phyloP scores from a whole-genome alignment of 2,888 invertebrate species.

The Coremacera marginata region DNA sequence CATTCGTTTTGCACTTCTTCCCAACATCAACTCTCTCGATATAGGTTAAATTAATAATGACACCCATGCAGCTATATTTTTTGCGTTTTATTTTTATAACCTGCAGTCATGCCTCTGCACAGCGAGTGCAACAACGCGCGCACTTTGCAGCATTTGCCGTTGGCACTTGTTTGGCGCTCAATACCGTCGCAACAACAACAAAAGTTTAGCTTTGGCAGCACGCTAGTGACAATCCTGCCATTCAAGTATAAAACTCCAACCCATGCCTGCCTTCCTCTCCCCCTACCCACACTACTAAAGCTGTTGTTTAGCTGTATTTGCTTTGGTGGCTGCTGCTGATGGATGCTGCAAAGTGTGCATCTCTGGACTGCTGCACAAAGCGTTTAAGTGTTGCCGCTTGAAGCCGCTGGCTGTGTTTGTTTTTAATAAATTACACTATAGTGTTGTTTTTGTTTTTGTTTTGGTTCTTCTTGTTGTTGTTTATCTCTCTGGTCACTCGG shows the following conservation, averaged over 20 bases:
- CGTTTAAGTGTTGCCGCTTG: slow-evolving; percentile 31
- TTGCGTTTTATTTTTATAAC: slow-evolving; percentile 4
- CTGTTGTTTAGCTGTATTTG: not conserved
- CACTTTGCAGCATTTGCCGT: slow-evolving; percentile 17
- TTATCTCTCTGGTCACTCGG: slow-evolving; percentile 15
- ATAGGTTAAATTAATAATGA: slow-evolving; percentile 66
- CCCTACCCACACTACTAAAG: not conserved
- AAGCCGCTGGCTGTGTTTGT: slow-evolving; percentile 29
- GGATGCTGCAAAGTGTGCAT: slow-evolving; percentile 12
- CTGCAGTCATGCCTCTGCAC: not conserved
- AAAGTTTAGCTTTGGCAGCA: not conserved
- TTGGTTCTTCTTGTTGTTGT: not conserved
- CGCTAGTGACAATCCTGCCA: not conserved
- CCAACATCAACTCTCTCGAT: slow-evolving; percentile 35
- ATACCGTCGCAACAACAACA: not conserved
- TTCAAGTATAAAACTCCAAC: not conserved
- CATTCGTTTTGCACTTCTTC: not conserved
- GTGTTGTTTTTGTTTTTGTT: not conserved
- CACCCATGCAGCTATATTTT: slow-evolving; percentile 53
- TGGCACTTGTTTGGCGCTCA: slow-evolving; percentile 30
- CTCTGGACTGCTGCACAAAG: slow-evolving; percentile 6
- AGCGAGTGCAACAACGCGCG: not conserved
- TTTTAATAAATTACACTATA: slow-evolving; percentile 15
- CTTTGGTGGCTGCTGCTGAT: not conserved
- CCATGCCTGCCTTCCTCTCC: not conserved